Evolutionary conservation across 2,888 invertebrate species (phyloP).

Genomic region (Eristalis tenax): DNA sequence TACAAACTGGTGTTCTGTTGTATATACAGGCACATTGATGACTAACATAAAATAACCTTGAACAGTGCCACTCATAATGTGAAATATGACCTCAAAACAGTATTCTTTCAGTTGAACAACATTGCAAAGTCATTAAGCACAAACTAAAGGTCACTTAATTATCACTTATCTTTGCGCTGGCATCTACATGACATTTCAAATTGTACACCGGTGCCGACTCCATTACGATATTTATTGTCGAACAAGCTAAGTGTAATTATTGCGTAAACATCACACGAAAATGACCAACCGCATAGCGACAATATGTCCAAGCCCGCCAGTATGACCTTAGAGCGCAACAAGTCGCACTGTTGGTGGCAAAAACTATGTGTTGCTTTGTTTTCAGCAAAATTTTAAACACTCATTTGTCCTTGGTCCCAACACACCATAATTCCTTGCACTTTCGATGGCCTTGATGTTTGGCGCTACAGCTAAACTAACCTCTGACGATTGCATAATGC

Average conservation of each 20-base stretch:
- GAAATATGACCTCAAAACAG: constrained; percentile 12
- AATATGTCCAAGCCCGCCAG: constrained; percentile 40
- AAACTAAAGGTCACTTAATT: constrained; percentile 53
- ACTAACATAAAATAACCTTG: constrained; percentile 22
- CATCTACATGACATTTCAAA: constrained; percentile 48
- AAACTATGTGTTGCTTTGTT: constrained; percentile 5
- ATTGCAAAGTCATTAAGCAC: constrained; percentile 29
- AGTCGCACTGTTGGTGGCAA: constrained; percentile 19
- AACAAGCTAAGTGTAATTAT: constrained; percentile 50
- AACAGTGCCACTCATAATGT: constrained; percentile 26
- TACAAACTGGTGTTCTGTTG: neutral
- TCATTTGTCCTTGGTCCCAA: constrained; percentile 55
- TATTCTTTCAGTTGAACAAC: constrained; percentile 31
- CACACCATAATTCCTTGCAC: constrained; percentile 56
- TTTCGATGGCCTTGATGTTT: constrained; percentile 54
- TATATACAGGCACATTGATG: neutral
- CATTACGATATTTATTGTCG: constrained; percentile 48
- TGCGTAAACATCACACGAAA: constrained; percentile 54
- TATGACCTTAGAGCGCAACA: constrained; percentile 59
- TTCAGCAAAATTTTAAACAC: constrained; percentile 14
- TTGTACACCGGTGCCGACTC: constrained; percentile 11
- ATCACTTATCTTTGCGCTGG: constrained; percentile 46
- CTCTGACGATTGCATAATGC: constrained; percentile 47
- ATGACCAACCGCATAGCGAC: constrained; percentile 47
- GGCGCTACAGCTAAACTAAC: neutral